phyloP scores from a whole-genome alignment of 2,888 invertebrate species.

The Phalera bucephala region DNA sequence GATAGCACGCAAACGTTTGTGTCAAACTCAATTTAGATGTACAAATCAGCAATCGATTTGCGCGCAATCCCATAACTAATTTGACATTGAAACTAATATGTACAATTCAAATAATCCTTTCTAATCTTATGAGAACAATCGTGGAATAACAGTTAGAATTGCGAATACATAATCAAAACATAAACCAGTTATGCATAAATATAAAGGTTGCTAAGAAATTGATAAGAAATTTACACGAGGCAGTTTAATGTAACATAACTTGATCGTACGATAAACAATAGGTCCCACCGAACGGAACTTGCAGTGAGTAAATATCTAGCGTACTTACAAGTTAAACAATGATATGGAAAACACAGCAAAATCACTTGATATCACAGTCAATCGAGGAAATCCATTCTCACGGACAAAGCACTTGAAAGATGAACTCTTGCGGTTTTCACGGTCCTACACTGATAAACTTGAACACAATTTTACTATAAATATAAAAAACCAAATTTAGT shows the following conservation, averaged over 20 bases:
- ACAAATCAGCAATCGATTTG: conserved; percentile 17
- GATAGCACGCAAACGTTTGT: conserved; percentile 10
- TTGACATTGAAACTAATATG: conserved; percentile 6
- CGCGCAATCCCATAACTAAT: conserved; percentile 18
- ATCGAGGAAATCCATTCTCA: conserved; percentile 69
- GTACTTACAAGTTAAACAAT: conserved; percentile 53
- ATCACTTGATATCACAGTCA: conserved; percentile 54
- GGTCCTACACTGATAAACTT: conserved; percentile 24
- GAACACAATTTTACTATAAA: conserved; percentile 26
- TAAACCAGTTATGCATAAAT: conserved; percentile 9
- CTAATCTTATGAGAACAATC: conserved; percentile 11
- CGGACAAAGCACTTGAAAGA: conserved; percentile 60
- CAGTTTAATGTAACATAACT: conserved; percentile 12
- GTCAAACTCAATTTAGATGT: conserved; percentile 8
- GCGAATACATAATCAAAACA: not conserved
- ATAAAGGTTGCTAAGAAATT: conserved; percentile 15
- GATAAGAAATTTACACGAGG: conserved; percentile 20
- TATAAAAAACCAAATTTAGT: conserved; percentile 35
- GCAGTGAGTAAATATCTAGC: conserved; percentile 43
- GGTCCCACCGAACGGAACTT: conserved; percentile 36
- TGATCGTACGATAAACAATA: conserved; percentile 21
- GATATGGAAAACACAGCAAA: conserved; percentile 44
- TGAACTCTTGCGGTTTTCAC: conserved; percentile 43
- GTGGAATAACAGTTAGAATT: conserved; percentile 9
- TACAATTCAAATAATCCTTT: conserved; percentile 9